Base-by-base conservation (phyloP, 2,797 vertebrate species). In the Manis javanica region DNA sequence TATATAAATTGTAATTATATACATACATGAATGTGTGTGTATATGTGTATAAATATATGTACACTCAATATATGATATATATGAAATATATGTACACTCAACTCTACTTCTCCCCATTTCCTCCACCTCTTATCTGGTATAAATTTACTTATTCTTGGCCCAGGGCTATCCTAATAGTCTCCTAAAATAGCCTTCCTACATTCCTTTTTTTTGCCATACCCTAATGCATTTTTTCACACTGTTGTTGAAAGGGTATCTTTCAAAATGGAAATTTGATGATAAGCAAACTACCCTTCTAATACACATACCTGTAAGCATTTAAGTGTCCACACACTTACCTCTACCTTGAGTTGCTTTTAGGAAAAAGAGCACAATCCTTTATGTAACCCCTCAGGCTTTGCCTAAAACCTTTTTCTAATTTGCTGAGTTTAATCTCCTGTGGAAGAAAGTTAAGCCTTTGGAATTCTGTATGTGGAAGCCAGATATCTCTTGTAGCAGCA, bases 371-470 rank as follows among this genome's bases (percentile, higher is more conserved):
- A 19, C 10, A 79, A 0, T 37, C 42, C 11, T 94, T 53, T 69
- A 46, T 71, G 49, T 77, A 42, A 55, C 5, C 7, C 26, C 34
- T 59, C 49, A 34, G 19, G 24, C 83, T 91, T 94, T 59, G 10
- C 78, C 61, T 68, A 23, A 6, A 78, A 26, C 19, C 21, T 82
- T 87, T 86, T 64, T 59, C 5, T 84, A 37, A 90, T 92, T 96
- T 77, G 8, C 37, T 68, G 34, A 24, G 18, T 77, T 82, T 61
- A 79, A 72, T 68, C 34, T 69, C 46, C 14, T 34, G 29, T 19
- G 84, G 34, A 85, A 37, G 55, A 88, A 89, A 83, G 14, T 49
- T 16, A 82, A 84, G 75, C 7, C 71, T 95, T 82, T 83, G 53
- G 19, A 82, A 74, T 81, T 83, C 57, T 69, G 10, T 68, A 3